These are phyloP conservation scores for Telmatherina bonti DNA, from an alignment of 2,797 vertebrate genomes.

Conservation along the genomic window DNA sequence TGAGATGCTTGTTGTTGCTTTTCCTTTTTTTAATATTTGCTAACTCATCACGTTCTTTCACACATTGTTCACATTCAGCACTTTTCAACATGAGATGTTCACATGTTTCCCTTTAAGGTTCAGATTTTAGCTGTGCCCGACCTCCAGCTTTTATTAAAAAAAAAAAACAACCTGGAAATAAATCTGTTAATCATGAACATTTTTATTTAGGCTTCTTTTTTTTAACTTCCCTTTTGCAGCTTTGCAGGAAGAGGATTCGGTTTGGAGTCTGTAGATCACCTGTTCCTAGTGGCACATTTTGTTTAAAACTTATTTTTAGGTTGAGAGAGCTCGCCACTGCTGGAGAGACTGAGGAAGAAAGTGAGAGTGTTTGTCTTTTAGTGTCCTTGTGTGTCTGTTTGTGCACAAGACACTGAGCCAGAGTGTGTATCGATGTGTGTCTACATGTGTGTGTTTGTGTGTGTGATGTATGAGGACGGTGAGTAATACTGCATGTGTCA, in stretches of 20 bases:
- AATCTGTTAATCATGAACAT: not conserved
- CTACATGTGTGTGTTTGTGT: slow-evolving; percentile 47
- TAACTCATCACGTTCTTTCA: no score
- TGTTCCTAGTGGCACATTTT: slow-evolving; percentile 8
- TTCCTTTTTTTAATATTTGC: not conserved
- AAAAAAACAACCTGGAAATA: not conserved
- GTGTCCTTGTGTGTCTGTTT: slow-evolving; percentile 64
- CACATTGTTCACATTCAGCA: no score
- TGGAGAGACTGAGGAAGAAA: slow-evolving; percentile 16
- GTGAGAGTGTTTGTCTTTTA: slow-evolving; percentile 46
- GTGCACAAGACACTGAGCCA: slow-evolving; percentile 15
- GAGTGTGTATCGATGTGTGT: slow-evolving; percentile 24
- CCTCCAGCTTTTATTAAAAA: no score
- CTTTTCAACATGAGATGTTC: not conserved
- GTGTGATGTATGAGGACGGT: slow-evolving; percentile 62
- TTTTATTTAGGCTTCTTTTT: not conserved
- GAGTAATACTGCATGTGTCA: slow-evolving; percentile 75
- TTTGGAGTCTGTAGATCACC: not conserved
- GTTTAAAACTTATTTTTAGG: slow-evolving; percentile 7
- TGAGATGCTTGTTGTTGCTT: no score
- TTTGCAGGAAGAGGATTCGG: not conserved
- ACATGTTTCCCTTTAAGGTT: not conserved
- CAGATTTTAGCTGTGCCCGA: not conserved
- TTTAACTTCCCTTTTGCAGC: not conserved
- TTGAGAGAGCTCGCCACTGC: slow-evolving; percentile 1